A percentile compares a stretch with the other conserved stretches of the same genome.
Evolutionary conservation across 2,113 vertebrate species (phyloP).

Genomic region (Scomber japonicus): DNA sequence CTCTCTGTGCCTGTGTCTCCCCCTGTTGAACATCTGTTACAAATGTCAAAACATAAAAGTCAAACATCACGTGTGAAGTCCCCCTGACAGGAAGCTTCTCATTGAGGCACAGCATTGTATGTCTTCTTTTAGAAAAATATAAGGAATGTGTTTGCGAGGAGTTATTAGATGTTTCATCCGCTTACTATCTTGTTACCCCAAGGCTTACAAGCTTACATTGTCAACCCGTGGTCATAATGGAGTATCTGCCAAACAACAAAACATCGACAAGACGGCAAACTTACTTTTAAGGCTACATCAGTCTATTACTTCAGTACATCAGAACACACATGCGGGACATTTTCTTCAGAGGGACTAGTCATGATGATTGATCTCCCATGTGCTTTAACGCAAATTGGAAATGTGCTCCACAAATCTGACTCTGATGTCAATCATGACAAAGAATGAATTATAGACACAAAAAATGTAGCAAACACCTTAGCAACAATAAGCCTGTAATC

Average conservation of each 20-base stretch:
- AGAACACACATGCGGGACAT: not conserved
- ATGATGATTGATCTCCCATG: conserved; percentile 30
- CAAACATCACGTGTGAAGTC: conserved; percentile 22
- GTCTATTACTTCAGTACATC: conserved; percentile 3
- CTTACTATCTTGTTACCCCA: not conserved
- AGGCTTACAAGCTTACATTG: conserved; percentile 32
- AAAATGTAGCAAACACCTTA: not conserved
- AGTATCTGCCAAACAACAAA: conserved; percentile 39
- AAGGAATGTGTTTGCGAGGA: not conserved
- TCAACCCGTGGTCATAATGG: conserved; percentile 6
- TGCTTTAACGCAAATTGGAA: conserved; percentile 28
- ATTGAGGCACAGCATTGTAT: not conserved
- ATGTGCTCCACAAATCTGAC: not conserved
- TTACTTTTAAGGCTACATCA: not conserved
- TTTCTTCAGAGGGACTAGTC: conserved; percentile 4
- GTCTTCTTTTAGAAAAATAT: conserved; percentile 7
- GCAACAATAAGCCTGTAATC: conserved; percentile 1
- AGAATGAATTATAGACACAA: conserved; percentile 21
- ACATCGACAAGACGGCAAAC: conserved; percentile 13
- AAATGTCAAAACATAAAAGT: conserved; percentile 54
- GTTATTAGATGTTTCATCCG: conserved; percentile 9
- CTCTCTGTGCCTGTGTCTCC: conserved; percentile 78
- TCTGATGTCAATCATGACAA: conserved; percentile 22
- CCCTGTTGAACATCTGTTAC: conserved; percentile 83
- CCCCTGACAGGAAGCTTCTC: conserved; percentile 32